Base-by-base conservation (phyloP, 2,797 vertebrate genomes). In the Danio choprae region DNA sequence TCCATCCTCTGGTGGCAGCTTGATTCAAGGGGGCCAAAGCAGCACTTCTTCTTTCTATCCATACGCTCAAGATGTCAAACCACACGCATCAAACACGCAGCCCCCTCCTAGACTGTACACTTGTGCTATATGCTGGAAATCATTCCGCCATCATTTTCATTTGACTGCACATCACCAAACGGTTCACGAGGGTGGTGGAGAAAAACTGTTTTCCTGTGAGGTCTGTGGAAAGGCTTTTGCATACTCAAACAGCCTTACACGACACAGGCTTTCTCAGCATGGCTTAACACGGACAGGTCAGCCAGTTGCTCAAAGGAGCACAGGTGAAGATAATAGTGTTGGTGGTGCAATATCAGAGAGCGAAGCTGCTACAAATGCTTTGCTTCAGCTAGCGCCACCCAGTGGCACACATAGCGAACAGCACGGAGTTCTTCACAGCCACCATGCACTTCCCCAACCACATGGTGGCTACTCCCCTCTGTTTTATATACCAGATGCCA, bases 201-300 rank as follows among this genome's bases (percentile, higher is more conserved):
- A 96, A 86, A 95, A 96, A 86, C 94, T 96, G 0, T 97, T 95
- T 89, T 94, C 95, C 80, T 98, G 97, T 10, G 94, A 95, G 3
- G 94, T 96, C 16, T 98, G 97, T 9, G 97, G 96, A 0, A 97
- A 98, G 88, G 95, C 95, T 0, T 98, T 98, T 77, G 92, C 95
- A 74, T 97, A 96, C 86, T 94, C 96, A 10, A 97, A 97, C 15
- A 97, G 96, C 85, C 94, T 98, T 82, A 97, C 96, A 75, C 95
- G 97, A 79, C 97, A 98, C 85, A 94, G 94, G 85, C 94, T 96
- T 68, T 94, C 94, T 1, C 97, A 98, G 91, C 94, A 95, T 69
- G 94, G 94, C 13, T 91, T 95, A 77, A 90, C 93, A 73, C 93
- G 94, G 36, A 53, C 85, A 41, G 94, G 94, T 43, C 84, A 89